Evolutionary conservation across 2,888 invertebrate genomes (phyloP).

Genomic region (Tenthredo notha): DNA sequence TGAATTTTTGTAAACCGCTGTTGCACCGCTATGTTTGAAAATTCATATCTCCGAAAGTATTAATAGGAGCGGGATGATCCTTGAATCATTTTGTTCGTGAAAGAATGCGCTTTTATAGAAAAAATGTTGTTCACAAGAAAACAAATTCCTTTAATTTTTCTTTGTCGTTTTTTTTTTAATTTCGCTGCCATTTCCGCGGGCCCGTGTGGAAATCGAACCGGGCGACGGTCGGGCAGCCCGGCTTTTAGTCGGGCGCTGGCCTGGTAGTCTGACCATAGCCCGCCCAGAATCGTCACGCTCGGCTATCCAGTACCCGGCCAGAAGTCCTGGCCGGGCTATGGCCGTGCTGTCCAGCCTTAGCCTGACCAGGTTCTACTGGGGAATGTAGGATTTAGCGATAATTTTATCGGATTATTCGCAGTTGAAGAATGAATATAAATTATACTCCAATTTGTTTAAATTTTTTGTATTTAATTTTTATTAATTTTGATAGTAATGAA

Average conservation of each 20-base stretch:
- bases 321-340: constrained; percentile 2
- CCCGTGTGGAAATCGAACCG: constrained; percentile 21
- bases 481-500: constrained; percentile 15
- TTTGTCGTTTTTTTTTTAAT: too few species aligned
- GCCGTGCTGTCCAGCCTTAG: background rate
- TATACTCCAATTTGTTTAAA: background rate
- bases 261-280: background rate
- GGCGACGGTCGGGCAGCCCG: background rate
- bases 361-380: constrained; percentile 6
- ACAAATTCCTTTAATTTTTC: too few species aligned
- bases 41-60: too few species aligned
- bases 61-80: too few species aligned
- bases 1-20: too few species aligned
- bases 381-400: background rate
- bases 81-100: too few species aligned
- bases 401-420: constrained; percentile 6
- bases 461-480: background rate
- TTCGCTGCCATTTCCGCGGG: too few species aligned
- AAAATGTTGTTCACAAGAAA: too few species aligned
- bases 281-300: background rate
- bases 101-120: too few species aligned
- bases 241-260: constrained; percentile 23
- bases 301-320: background rate
- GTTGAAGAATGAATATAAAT: background rate
- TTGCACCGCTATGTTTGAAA: too few species aligned